A percentile compares a stretch with the other conserved stretches of the same genome.
Conservation (phyloP, 2,888 invertebrate species). For the Heliconius hortense region DNA sequence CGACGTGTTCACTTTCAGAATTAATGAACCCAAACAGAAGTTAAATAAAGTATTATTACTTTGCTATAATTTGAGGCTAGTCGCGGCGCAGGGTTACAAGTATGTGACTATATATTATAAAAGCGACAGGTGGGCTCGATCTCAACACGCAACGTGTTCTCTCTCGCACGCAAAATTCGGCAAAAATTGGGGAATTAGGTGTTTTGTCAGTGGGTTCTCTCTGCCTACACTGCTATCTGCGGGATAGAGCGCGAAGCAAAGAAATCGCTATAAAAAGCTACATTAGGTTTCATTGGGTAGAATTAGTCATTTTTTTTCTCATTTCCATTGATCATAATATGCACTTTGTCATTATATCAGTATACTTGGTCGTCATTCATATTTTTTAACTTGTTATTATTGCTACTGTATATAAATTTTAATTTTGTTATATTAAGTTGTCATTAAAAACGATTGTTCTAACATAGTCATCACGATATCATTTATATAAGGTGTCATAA, state of each 20-base stretch:
- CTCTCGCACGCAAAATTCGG: no score
- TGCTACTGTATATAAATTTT: not conserved
- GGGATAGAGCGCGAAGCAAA: no score
- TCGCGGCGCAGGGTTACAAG: no score
- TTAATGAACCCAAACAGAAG: constrained; percentile 23
- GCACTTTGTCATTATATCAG: not conserved
- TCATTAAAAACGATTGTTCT: not conserved
- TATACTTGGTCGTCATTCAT: not conserved
- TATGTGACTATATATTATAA: not conserved
- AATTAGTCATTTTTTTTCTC: not conserved
- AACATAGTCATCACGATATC: not conserved
- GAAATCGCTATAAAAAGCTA: no score
- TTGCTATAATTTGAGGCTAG: not conserved
- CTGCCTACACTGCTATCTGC: no score
- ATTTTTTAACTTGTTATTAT: not conserved
- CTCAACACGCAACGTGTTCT: not conserved
- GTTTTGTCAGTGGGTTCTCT: no score
- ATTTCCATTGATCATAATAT: not conserved
- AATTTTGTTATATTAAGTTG: not conserved
- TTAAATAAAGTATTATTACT: not conserved
- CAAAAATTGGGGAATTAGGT: no score
- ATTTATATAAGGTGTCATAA: not conserved
- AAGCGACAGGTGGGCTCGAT: not conserved
- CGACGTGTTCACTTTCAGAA: constrained; percentile 42
- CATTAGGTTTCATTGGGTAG: no score